phyloP scores from a whole-genome alignment of 2,797 vertebrate genomes.

The Manis pentadactyla region DNA sequence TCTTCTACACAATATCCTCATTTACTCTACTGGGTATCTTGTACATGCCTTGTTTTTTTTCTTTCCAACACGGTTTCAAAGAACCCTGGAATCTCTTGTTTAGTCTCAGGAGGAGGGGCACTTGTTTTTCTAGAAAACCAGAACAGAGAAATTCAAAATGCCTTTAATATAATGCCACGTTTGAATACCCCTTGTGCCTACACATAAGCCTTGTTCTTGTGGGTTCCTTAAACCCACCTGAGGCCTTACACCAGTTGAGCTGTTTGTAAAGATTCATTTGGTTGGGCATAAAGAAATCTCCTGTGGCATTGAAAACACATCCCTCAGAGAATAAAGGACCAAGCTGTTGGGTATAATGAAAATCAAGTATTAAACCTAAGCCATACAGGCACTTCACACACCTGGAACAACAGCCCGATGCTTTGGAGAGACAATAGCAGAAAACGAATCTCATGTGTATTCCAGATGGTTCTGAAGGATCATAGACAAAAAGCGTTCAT shows the following conservation, averaged over 20 bases:
- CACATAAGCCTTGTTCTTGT: slow-evolving; percentile 40
- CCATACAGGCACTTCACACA: slow-evolving; percentile 73
- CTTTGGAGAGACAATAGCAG: slow-evolving; percentile 77
- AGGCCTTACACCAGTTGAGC: slow-evolving; percentile 79
- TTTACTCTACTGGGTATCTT: background rate
- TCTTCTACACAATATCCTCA: background rate
- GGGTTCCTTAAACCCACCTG: slow-evolving; percentile 74
- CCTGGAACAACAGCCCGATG: slow-evolving; percentile 80
- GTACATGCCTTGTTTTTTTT: background rate
- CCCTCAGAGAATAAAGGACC: slow-evolving; percentile 82
- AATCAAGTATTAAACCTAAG: slow-evolving; percentile 74
- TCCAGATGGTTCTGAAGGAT: slow-evolving; percentile 81
- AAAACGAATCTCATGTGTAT: slow-evolving; percentile 80
- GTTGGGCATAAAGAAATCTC: slow-evolving; percentile 79
- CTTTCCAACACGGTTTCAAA: slow-evolving; percentile 30
- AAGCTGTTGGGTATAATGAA: slow-evolving; percentile 80
- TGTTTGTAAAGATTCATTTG: slow-evolving; percentile 82
- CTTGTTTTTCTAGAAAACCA: slow-evolving; percentile 55
- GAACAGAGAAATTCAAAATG: slow-evolving; percentile 61
- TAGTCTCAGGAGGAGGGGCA: background rate
- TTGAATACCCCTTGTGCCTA: slow-evolving; percentile 38
- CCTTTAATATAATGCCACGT: slow-evolving; percentile 51
- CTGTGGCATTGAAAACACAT: slow-evolving; percentile 81
- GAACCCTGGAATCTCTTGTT: slow-evolving; percentile 44
- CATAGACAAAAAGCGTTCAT: slow-evolving; percentile 46